phyloP scores from a whole-genome alignment of 2,888 invertebrate genomes.

The Carpatolechia fugitivella region DNA sequence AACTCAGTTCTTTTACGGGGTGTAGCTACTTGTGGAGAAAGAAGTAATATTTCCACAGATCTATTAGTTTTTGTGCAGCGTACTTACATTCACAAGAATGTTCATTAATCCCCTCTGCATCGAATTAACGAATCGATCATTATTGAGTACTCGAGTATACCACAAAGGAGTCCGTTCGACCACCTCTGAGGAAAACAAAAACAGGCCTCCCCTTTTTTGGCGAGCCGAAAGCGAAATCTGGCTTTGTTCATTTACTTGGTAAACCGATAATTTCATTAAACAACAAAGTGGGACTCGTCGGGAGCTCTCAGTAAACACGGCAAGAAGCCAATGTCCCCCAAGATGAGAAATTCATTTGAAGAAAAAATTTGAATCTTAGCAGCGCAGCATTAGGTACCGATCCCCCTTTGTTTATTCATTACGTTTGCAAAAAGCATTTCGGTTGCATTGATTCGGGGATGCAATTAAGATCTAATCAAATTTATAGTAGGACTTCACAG shows the following conservation, averaged over 20 bases:
- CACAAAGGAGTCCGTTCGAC: constrained; percentile 68
- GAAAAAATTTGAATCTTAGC: constrained; percentile 67
- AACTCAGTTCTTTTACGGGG: background rate
- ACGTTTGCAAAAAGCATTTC: constrained; percentile 29
- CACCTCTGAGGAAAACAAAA: constrained; percentile 66
- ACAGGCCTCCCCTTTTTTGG: constrained; percentile 64
- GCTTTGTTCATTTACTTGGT: constrained; percentile 79
- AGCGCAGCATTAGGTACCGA: constrained; percentile 56
- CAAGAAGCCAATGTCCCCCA: constrained; percentile 78
- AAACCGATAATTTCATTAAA: constrained; percentile 80
- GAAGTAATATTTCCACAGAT: too few species aligned
- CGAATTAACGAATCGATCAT: constrained; percentile 75
- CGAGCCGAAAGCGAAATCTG: constrained; percentile 71
- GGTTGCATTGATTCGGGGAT: constrained; percentile 32
- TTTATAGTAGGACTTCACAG: constrained; percentile 1
- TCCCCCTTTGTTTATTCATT: constrained; percentile 42
- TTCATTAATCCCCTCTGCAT: constrained; percentile 59
- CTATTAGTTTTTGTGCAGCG: too few species aligned
- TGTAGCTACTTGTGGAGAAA: background rate
- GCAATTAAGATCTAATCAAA: constrained; percentile 23
- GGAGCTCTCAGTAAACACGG: constrained; percentile 70
- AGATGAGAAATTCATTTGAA: constrained; percentile 73
- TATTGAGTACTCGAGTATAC: constrained; percentile 71
- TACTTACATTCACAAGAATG: background rate
- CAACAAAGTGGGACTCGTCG: constrained; percentile 75